Base-by-base conservation (phyloP, 2,888 invertebrate species). In the Branchinecta sandiegonensis region DNA sequence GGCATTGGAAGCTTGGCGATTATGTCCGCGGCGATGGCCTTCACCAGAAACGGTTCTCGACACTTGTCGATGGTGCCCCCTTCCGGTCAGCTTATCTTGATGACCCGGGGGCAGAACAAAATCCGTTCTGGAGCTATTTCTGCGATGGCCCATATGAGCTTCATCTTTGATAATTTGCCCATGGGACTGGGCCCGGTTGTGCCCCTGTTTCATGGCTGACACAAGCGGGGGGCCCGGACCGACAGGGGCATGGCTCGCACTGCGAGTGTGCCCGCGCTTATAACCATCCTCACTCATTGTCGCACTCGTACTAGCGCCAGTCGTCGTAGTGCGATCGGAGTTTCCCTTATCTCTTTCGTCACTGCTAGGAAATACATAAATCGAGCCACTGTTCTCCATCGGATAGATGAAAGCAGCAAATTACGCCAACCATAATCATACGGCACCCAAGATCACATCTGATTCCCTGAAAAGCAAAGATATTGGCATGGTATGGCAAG, bases 21-120 rank as follows among this genome's bases (percentile, higher is more conserved):
- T 89, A 78, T 90, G 90, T 4, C 88, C 86, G 69, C 83, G 83
- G 64, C 80, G 81, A 4, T 81, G 80, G 75, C 48, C 66, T n/a
- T 68, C 68, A 47, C 17, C 46, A 10, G 69, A 69, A 64, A 70
- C 69, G 23, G 71, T 71, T 56, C 73, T 69, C 77, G 76, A 74
- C 71, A 70, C 76, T 71, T 70, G 73, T n/a, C 75, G 72, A 14
- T 80, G 79, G 50, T 77, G 73, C 5, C 79, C 76, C 46, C 65
- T 46, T 13, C 46, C 17, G 5, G 65, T 47, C 8, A 48, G 47
- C 48, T 82, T 79, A 72, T 90, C 90, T 73, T 89, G 85, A 77
- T 92, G 90, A 0, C 89, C 90, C 0, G 90, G 89, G 1, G 92
- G 92, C 70, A 92, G 80, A 73, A 90, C 91, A 76, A 92, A 92